These are phyloP conservation scores for Aphidius ervi DNA, from an alignment of 1,140 invertebrate species.

Conservation along the genomic window DNA sequence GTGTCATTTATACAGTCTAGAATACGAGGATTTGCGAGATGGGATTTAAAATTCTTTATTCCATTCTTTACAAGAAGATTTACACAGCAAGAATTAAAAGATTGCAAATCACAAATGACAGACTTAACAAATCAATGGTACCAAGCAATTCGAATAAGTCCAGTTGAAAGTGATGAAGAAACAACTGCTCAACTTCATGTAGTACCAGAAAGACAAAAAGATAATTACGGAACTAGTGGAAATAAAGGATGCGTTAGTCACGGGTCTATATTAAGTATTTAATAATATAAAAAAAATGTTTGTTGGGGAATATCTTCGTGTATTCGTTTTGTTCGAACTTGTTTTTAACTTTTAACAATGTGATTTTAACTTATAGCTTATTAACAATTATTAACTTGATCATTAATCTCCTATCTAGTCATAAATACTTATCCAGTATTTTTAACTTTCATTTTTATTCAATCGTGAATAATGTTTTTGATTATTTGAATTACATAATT, in stretches of 20 bases:
- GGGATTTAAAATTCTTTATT: constrained; percentile 90
- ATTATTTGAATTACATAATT: too few species aligned
- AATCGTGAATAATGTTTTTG: too few species aligned
- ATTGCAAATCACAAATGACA: constrained; percentile 94
- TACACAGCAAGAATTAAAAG: constrained; percentile 90
- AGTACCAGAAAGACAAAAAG: constrained; percentile 26
- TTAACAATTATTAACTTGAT: too few species aligned
- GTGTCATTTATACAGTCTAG: constrained; percentile 65
- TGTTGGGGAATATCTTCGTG: constrained; percentile 16
- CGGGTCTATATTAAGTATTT: constrained; percentile 48
- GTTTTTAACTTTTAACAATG: too few species aligned
- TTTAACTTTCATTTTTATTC: too few species aligned
- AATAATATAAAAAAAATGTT: constrained; percentile 23
- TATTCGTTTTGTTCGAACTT: not conserved
- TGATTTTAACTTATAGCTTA: too few species aligned
- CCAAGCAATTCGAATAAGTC: constrained; percentile 83
- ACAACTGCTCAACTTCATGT: constrained; percentile 40
- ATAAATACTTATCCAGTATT: too few species aligned
- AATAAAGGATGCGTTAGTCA: constrained; percentile 46
- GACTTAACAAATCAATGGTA: constrained; percentile 96
- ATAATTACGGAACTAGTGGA: constrained; percentile 21
- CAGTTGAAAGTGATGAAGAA: constrained; percentile 67
- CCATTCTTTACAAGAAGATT: constrained; percentile 94
- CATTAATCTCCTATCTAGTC: too few species aligned
- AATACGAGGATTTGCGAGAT: constrained; percentile 78